Conservation (phyloP, 64 coral and sea anemone genomes). For the Exaiptasia diaphana region DNA sequence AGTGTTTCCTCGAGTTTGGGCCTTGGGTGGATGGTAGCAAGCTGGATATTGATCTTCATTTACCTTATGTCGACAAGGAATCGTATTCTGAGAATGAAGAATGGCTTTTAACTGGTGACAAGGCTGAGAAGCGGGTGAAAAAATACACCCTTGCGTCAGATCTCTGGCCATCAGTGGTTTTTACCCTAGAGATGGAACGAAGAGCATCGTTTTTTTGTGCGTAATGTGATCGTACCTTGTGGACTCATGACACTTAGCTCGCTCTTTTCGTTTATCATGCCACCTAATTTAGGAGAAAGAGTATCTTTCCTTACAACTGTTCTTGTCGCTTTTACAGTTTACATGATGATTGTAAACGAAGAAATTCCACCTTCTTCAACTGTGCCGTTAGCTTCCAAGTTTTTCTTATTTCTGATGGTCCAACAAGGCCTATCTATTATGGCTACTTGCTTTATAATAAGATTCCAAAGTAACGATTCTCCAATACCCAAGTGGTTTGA, state of each 20-base stretch:
- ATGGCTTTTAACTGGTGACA: slow-evolving; percentile 8
- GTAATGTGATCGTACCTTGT: slow-evolving; percentile 39
- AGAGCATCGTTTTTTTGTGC: slow-evolving; percentile 36
- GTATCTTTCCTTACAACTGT: slow-evolving; percentile 50
- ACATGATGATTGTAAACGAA: slow-evolving; percentile 56
- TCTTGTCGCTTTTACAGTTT: slow-evolving; percentile 35
- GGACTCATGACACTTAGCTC: slow-evolving; percentile 34
- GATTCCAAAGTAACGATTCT: not conserved
- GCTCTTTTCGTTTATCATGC: slow-evolving; percentile 41
- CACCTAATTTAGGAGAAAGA: slow-evolving; percentile 59
- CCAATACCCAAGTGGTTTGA: not conserved
- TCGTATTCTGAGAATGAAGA: slow-evolving; percentile 27
- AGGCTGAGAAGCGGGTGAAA: not conserved
- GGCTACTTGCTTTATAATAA: slow-evolving; percentile 49
- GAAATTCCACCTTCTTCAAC: slow-evolving; percentile 48
- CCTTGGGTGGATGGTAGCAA: slow-evolving; percentile 17
- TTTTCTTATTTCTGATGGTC: slow-evolving; percentile 48
- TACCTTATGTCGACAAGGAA: slow-evolving; percentile 8
- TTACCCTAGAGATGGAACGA: slow-evolving; percentile 28
- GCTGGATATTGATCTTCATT: slow-evolving; percentile 9
- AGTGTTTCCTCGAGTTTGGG: slow-evolving; percentile 35
- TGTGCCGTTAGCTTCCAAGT: slow-evolving; percentile 51
- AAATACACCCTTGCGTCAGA: slow-evolving; percentile 30
- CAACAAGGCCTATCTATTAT: slow-evolving; percentile 44
- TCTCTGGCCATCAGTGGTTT: slow-evolving; percentile 9